Evolutionary conservation across 2,797 vertebrate genomes (phyloP).

Genomic region (Hydrophis major): DNA sequence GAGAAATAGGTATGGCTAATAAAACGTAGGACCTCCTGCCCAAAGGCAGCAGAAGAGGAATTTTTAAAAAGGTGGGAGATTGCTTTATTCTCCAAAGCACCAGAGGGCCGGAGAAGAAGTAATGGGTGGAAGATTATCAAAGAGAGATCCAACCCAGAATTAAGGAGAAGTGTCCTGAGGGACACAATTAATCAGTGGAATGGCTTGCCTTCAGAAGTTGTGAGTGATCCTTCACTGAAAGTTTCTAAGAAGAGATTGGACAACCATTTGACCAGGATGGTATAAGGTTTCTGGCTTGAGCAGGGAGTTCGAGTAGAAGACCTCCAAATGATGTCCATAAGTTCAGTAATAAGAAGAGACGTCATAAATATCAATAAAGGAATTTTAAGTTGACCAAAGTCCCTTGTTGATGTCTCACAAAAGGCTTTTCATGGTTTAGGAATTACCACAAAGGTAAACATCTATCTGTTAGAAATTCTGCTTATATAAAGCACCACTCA

Average conservation of each 20-base stretch:
- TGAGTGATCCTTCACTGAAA: background rate
- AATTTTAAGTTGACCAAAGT: background rate
- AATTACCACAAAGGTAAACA: background rate
- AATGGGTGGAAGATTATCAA: background rate
- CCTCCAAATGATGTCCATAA: background rate
- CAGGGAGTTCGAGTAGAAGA: background rate
- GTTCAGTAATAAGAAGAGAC: background rate
- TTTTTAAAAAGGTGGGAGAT: background rate
- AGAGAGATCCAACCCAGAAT: background rate
- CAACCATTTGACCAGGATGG: background rate
- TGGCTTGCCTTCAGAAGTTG: background rate
- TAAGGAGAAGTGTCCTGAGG: background rate
- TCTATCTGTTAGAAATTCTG: background rate
- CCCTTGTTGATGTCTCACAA: background rate
- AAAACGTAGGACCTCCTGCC: background rate
- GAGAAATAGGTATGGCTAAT: conserved; percentile 24
- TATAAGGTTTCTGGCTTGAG: background rate
- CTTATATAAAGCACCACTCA: too few species aligned
- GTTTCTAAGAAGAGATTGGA: background rate
- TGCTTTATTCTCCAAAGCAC: background rate
- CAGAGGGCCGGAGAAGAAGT: background rate
- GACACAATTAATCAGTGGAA: background rate
- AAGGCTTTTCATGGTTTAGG: background rate
- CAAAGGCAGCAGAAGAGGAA: background rate
- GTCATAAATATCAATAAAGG: background rate